These are phyloP conservation scores for Tetragonula carbonaria DNA, from an alignment of 2,888 invertebrate species.

Conservation along the genomic window DNA sequence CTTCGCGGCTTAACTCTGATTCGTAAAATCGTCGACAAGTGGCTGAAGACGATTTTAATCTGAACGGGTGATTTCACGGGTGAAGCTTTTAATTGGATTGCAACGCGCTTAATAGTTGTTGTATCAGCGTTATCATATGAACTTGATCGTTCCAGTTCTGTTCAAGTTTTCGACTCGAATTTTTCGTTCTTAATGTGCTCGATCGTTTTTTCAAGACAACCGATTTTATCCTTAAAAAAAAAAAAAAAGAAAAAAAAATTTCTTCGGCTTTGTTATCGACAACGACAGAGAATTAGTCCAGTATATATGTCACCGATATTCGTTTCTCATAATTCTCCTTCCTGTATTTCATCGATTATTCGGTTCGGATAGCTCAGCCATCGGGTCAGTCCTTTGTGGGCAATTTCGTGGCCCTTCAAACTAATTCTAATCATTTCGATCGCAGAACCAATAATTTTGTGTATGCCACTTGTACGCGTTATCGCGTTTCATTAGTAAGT, in stretches of 20 bases:
- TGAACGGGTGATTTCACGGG: neutral
- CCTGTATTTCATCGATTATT: neutral
- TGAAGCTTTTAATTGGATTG: constrained; percentile 46
- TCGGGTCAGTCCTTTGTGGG: neutral
- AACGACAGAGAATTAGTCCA: neutral
- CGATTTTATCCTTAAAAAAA: neutral
- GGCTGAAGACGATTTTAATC: too few species aligned
- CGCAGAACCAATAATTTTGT: constrained; percentile 23
- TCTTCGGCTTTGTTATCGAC: neutral
- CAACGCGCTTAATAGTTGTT: constrained; percentile 26
- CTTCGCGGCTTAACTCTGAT: constrained; percentile 15
- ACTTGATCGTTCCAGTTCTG: neutral
- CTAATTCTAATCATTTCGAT: constrained; percentile 42
- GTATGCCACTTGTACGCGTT: constrained; percentile 14
- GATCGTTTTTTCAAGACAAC: neutral
- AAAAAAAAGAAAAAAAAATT: too few species aligned
- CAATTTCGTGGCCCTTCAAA: constrained; percentile 8
- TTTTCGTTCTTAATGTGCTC: neutral
- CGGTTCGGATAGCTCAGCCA: neutral
- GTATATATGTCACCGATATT: neutral
- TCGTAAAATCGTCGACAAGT: constrained; percentile 3
- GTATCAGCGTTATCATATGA: neutral
- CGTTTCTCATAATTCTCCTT: neutral
- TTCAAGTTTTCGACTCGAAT: neutral
- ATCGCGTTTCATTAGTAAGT: constrained; percentile 55